Evolutionary conservation across 2,113 vertebrate genomes (phyloP).

Genomic region (Microcebus ravelobensis): DNA sequence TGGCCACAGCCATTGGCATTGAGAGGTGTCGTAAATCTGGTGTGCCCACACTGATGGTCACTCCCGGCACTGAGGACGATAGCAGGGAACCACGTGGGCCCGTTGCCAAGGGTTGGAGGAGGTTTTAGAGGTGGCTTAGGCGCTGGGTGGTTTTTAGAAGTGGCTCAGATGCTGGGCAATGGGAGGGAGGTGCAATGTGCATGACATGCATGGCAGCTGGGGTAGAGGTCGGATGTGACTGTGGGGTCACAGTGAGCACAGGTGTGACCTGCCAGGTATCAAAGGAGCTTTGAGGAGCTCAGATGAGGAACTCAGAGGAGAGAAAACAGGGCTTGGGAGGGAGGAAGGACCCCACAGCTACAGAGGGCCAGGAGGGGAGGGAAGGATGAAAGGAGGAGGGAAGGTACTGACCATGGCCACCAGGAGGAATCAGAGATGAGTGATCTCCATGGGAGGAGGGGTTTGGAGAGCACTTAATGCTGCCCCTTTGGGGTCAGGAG

Average conservation of each 20-base stretch:
- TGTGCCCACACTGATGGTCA: neutral
- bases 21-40: too few relatives aligned
- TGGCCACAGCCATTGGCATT: too few relatives aligned
- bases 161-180: accelerated
- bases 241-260: neutral
- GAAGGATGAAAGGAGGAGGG: accelerated
- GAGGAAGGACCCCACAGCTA: neutral
- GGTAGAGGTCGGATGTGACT: accelerated
- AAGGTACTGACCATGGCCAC: too few relatives aligned
- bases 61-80: neutral
- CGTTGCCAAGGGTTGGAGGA: neutral
- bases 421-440: neutral
- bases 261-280: accelerated
- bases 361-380: too few relatives aligned
- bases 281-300: accelerated
- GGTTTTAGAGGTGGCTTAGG: neutral
- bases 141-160: neutral
- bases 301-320: neutral
- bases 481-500: neutral
- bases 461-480: neutral
- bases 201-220: accelerated
- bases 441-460: neutral
- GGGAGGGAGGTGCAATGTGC: accelerated
- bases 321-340: neutral
- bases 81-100: neutral